Evolutionary conservation across 2,113 vertebrate species (phyloP).

Genomic region (Ariopsis seemanni): DNA sequence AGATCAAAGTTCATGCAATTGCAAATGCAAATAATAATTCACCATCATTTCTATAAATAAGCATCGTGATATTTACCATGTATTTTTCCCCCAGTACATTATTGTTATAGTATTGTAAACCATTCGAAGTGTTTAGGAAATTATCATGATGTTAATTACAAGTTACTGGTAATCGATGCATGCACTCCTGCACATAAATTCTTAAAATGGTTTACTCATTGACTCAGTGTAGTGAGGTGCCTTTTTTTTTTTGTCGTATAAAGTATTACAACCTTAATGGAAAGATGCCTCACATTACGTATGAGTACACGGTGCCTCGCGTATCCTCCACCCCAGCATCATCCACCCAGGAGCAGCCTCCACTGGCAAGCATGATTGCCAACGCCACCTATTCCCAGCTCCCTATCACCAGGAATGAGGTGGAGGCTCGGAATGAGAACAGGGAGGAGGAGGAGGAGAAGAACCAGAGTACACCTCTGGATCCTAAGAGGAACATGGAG

Average conservation of each 20-base stretch:
- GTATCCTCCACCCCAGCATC: conserved; percentile 53
- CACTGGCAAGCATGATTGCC: conserved; percentile 46
- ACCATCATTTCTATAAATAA: not conserved
- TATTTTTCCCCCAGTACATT: not conserved
- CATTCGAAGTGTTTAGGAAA: not conserved
- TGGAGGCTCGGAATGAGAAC: conserved; percentile 36
- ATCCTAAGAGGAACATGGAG: conserved; percentile 18
- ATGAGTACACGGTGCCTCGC: conserved; percentile 82
- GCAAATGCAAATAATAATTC: not conserved
- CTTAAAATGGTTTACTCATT: not conserved
- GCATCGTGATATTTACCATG: not conserved
- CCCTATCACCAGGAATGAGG: conserved; percentile 50
- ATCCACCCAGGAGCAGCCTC: conserved; percentile 53
- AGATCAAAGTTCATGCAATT: not conserved
- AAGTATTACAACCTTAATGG: conserved; percentile 90
- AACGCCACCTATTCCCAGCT: conserved; percentile 40
- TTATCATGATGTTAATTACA: not conserved
- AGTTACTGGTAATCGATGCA: not conserved
- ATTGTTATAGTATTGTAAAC: not conserved
- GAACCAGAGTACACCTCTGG: conserved; percentile 55
- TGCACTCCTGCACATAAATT: not conserved
- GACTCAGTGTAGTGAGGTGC: not conserved
- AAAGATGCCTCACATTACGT: conserved; percentile 85
- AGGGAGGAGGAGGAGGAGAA: not conserved
- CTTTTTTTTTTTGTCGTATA: conserved; percentile 29